phyloP scores from a whole-genome alignment of 2,797 vertebrate species.

The Gymnopithys bicolor region DNA sequence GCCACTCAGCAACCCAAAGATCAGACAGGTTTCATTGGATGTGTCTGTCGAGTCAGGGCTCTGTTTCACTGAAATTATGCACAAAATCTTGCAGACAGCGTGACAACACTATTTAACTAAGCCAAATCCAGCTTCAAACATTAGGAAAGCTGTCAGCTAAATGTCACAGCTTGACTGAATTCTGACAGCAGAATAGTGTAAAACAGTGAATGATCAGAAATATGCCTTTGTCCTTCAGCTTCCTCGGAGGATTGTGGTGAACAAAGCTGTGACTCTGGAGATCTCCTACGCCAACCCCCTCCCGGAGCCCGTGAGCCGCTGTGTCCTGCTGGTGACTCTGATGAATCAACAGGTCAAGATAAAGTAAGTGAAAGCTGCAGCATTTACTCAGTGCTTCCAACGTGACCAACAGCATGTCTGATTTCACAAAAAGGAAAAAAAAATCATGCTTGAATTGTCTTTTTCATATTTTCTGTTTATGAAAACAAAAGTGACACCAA shows the following conservation, averaged over 20 bases:
- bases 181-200: background rate
- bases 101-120: background rate
- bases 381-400: background rate
- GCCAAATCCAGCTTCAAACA: background rate
- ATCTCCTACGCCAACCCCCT: constrained; percentile 80
- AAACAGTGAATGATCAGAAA: background rate
- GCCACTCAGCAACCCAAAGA: background rate
- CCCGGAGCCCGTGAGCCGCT: constrained; percentile 71
- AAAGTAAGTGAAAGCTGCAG: constrained; percentile 71
- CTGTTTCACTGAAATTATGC: background rate
- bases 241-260: constrained; percentile 44
- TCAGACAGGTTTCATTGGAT: background rate
- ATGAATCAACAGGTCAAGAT: constrained; percentile 77
- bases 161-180: background rate
- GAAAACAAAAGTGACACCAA: background rate
- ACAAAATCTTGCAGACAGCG: background rate
- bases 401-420: background rate
- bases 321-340: constrained; percentile 74
- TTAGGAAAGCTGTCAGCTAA: background rate
- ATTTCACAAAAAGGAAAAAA: background rate
- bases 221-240: constrained; percentile 45
- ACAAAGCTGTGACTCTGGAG: constrained; percentile 57
- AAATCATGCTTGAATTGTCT: background rate
- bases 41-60: background rate
- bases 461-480: background rate